Conservation (phyloP, 2,113 vertebrate species). For the Neotoma lepida region DNA sequence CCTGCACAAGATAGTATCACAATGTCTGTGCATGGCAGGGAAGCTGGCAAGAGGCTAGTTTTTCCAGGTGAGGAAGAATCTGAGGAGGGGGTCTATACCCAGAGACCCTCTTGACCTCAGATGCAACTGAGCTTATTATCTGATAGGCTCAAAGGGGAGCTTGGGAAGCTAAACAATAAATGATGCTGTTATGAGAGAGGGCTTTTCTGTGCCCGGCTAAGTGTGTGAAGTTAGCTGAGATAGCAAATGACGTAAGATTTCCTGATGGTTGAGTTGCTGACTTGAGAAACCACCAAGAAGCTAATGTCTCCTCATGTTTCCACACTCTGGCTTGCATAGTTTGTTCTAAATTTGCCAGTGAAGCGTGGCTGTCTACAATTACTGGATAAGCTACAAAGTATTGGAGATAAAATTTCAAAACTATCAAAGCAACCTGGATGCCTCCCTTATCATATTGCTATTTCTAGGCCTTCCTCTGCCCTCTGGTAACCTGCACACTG, state of each 20-base stretch:
- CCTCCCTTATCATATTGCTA: neutral
- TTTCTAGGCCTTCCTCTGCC: no score
- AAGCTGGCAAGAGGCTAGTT: neutral
- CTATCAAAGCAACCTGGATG: neutral
- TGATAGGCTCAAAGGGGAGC: conserved; percentile 20
- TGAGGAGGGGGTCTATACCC: neutral
- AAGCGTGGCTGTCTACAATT: neutral
- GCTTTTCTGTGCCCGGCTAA: conserved; percentile 7
- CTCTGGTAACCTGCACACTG: neutral
- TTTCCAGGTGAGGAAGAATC: neutral
- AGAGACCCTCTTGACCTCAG: conserved; percentile 23
- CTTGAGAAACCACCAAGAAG: neutral
- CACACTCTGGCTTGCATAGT: neutral
- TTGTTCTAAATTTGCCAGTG: neutral
- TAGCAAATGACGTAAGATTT: neutral
- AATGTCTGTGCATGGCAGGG: neutral
- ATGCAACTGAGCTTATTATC: neutral
- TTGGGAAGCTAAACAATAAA: conserved; percentile 47
- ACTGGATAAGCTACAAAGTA: neutral
- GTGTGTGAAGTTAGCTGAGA: neutral
- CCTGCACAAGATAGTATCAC: neutral
- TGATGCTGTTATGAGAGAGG: neutral
- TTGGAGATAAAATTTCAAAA: neutral
- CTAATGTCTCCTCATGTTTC: neutral
- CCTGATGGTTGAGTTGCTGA: neutral